phyloP scores from a whole-genome alignment of 2,888 invertebrate genomes.

The Himalopsyche tibetana region DNA sequence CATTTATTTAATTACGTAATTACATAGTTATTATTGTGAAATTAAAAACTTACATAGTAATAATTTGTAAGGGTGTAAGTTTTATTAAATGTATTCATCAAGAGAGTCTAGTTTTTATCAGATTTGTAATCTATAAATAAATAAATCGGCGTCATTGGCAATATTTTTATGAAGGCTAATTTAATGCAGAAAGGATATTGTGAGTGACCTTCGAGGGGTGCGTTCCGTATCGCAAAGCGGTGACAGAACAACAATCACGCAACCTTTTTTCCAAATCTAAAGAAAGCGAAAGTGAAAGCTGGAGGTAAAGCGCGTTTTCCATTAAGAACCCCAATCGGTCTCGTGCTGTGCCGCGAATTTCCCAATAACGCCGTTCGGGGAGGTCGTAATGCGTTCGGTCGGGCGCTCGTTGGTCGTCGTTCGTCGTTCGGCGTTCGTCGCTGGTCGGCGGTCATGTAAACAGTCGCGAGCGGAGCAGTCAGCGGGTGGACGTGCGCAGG shows the following conservation, averaged over 20 bases:
- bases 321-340: slow-evolving; percentile 55
- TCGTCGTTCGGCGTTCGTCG: slow-evolving; percentile 10
- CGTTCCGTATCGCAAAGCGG: background rate
- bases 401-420: slow-evolving; percentile 6
- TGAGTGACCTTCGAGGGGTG: slow-evolving; percentile 16
- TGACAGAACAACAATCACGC: slow-evolving; percentile 36
- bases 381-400: slow-evolving; percentile 1
- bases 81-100: too few species aligned
- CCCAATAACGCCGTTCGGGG: slow-evolving; percentile 47
- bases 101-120: too few species aligned
- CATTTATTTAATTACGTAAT: too few species aligned
- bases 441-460: slow-evolving; percentile 35
- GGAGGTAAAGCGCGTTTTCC: slow-evolving; percentile 51
- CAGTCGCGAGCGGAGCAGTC: slow-evolving; percentile 44
- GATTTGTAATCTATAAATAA: too few species aligned
- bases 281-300: slow-evolving; percentile 61
- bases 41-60: too few species aligned
- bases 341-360: slow-evolving; percentile 55
- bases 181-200: slow-evolving; percentile 68
- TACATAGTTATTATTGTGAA: too few species aligned
- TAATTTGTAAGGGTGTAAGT: too few species aligned
- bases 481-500: slow-evolving; percentile 36
- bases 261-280: slow-evolving; percentile 39
- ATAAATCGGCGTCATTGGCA: background rate
- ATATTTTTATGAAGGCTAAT: slow-evolving; percentile 43